Evolutionary conservation across 35 echinoderm and acorn worm genomes (phyloP).

Genomic region (Hemicentrotus pulcherrimus): DNA sequence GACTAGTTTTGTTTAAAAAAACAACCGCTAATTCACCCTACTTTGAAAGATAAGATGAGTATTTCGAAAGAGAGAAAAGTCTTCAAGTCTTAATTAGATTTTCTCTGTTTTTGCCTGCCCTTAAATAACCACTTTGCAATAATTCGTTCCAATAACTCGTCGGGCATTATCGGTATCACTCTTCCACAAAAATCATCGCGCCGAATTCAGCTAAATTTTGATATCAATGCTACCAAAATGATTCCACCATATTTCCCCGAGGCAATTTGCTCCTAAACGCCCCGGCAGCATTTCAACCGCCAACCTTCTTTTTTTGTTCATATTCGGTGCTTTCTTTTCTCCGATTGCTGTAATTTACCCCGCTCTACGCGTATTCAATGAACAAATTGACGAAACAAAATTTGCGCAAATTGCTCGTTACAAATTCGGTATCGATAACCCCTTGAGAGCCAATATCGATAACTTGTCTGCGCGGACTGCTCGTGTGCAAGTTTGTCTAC

Average conservation of each 20-base stretch:
- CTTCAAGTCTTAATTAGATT: neutral
- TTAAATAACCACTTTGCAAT: slow-evolving; percentile 1
- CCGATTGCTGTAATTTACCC: neutral
- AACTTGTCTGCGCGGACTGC: neutral
- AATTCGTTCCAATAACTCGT: neutral
- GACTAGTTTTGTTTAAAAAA: neutral
- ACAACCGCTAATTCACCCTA: neutral
- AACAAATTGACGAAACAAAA: slow-evolving; percentile 39
- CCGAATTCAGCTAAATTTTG: neutral
- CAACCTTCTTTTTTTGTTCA: neutral
- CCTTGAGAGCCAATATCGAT: neutral
- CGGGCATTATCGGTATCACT: neutral
- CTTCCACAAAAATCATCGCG: neutral
- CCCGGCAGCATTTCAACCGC: neutral
- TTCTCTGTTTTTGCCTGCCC: neutral
- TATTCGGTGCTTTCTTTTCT: neutral
- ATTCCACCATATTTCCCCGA: slow-evolving; percentile 6
- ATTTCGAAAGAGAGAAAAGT: neutral
- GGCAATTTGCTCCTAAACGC: neutral
- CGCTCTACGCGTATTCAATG: slow-evolving; percentile 7
- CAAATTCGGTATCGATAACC: slow-evolving; percentile 43
- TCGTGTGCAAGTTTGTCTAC: neutral
- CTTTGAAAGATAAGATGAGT: neutral
- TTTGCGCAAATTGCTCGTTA: slow-evolving; percentile 30
- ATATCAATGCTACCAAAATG: slow-evolving; percentile 5